Percentiles rank a stretch among this genome's conserved stretches.
Evolutionary conservation across 2,888 invertebrate species (phyloP).

Genomic region (Ligdia adustata): DNA sequence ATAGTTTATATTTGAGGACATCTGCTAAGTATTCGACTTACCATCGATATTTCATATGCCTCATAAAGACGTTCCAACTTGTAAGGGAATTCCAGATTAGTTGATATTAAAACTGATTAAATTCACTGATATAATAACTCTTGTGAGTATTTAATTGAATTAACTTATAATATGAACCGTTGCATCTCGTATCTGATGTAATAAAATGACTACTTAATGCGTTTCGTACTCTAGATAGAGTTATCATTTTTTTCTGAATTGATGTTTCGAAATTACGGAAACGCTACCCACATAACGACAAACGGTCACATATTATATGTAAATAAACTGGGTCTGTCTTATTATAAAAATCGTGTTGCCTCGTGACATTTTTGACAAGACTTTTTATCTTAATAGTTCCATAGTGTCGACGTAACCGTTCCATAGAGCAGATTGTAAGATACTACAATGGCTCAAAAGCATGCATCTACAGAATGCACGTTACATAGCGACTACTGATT

Average conservation of each 20-base stretch:
- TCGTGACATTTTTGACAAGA: no score
- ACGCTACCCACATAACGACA: neutral
- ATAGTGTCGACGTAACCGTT: no score
- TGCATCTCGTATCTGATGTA: slow-evolving; percentile 13
- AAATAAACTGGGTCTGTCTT: no score
- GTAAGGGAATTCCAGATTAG: slow-evolving; percentile 25
- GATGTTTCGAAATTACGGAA: neutral
- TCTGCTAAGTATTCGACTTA: slow-evolving; percentile 25
- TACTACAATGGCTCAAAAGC: no score
- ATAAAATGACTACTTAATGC: slow-evolving; percentile 13
- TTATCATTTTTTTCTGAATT: slow-evolving; percentile 1
- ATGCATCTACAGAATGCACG: no score
- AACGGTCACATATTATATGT: neutral
- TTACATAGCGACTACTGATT: no score
- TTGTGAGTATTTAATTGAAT: slow-evolving; percentile 15
- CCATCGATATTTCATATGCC: slow-evolving; percentile 11
- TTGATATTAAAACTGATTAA: slow-evolving; percentile 23
- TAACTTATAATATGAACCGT: slow-evolving; percentile 17
- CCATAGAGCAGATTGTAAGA: no score
- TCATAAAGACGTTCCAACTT: slow-evolving; percentile 24
- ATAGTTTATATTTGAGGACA: slow-evolving; percentile 20
- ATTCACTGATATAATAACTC: slow-evolving; percentile 21
- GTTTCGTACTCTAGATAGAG: neutral
- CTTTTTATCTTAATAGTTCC: no score
- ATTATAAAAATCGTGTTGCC: no score